A percentile compares a stretch with the other conserved stretches of the same genome.
Conservation (phyloP, 1,140 invertebrate genomes). For the Lordiphosa mommai region DNA sequence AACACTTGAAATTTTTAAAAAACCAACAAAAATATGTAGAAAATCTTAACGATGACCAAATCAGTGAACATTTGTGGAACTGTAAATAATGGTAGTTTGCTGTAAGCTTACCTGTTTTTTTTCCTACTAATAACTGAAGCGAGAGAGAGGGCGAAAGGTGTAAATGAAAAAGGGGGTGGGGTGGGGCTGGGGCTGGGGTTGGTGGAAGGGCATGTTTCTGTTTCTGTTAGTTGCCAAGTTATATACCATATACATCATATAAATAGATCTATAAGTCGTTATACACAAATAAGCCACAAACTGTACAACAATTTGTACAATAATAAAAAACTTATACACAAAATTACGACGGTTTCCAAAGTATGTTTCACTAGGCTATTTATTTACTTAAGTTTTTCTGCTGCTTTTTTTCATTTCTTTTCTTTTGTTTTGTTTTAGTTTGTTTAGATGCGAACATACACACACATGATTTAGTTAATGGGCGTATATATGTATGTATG, state of each 20-base stretch:
- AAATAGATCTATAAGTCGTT: constrained; percentile 39
- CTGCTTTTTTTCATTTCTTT: background rate
- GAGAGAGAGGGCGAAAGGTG: too few relatives aligned
- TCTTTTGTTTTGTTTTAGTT: constrained; percentile 11
- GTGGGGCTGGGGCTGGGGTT: background rate
- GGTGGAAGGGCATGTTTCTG: constrained; percentile 10
- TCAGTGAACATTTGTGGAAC: too few relatives aligned
- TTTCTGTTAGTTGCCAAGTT: constrained; percentile 15
- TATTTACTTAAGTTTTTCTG: constrained; percentile 17
- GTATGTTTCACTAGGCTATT: constrained; percentile 54
- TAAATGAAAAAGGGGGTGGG: too few relatives aligned
- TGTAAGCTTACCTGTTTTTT: too few relatives aligned
- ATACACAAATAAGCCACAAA: constrained; percentile 76
- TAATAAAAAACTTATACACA: constrained; percentile 64
- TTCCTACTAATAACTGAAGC: too few relatives aligned
- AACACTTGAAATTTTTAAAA: too few relatives aligned
- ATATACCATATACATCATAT: constrained; percentile 36
- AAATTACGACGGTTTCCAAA: constrained; percentile 72
- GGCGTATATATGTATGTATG: constrained; percentile 11
- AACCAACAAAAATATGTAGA: too few relatives aligned
- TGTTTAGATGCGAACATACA: constrained; percentile 57
- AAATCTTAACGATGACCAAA: too few relatives aligned
- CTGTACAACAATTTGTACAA: constrained; percentile 62
- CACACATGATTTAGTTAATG: constrained; percentile 45
- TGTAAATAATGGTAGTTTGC: too few relatives aligned